Percentiles rank a stretch among this genome's conserved stretches.
phyloP scores from a whole-genome alignment of 2,113 vertebrate genomes.

The Varanus salvator region DNA sequence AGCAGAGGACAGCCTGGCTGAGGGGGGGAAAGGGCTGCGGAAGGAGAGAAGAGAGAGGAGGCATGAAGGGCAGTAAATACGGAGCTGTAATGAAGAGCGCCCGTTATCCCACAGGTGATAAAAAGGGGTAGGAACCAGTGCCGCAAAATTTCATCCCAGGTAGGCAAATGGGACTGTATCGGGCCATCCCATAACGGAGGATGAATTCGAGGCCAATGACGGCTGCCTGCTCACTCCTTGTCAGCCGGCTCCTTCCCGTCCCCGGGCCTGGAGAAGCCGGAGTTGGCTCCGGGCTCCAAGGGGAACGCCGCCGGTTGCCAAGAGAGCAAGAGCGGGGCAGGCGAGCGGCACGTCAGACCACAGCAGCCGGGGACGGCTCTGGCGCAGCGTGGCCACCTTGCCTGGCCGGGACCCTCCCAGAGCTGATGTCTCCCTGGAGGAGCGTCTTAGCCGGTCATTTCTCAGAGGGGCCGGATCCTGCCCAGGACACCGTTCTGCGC shows the following conservation, averaged over 20 bases:
- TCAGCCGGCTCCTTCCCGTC: neutral
- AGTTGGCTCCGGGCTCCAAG: slow-evolving; percentile 20
- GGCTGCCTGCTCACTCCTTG: neutral
- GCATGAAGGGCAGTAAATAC: slow-evolving; percentile 71
- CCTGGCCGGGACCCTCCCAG: neutral
- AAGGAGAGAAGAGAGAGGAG: slow-evolving; percentile 68
- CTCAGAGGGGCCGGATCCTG: neutral
- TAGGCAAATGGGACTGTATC: slow-evolving; percentile 62
- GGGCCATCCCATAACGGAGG: slow-evolving; percentile 68
- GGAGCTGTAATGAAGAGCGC: slow-evolving; percentile 74
- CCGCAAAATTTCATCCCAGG: slow-evolving; percentile 65
- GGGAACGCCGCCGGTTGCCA: no score
- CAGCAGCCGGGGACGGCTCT: no score
- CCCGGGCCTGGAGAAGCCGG: slow-evolving; percentile 24
- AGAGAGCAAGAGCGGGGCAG: neutral
- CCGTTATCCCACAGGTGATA: slow-evolving; percentile 73
- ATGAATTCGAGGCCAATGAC: slow-evolving; percentile 38
- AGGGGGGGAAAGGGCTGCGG: slow-evolving; percentile 64
- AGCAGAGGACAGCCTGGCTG: slow-evolving; percentile 70
- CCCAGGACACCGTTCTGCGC: neutral
- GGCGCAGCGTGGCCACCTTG: neutral
- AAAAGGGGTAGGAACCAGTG: slow-evolving; percentile 60
- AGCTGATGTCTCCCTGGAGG: neutral
- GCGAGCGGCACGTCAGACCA: no score
- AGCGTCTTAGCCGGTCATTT: neutral